phyloP scores from a whole-genome alignment of 1,140 invertebrate genomes.

The Chymomyza costata region DNA sequence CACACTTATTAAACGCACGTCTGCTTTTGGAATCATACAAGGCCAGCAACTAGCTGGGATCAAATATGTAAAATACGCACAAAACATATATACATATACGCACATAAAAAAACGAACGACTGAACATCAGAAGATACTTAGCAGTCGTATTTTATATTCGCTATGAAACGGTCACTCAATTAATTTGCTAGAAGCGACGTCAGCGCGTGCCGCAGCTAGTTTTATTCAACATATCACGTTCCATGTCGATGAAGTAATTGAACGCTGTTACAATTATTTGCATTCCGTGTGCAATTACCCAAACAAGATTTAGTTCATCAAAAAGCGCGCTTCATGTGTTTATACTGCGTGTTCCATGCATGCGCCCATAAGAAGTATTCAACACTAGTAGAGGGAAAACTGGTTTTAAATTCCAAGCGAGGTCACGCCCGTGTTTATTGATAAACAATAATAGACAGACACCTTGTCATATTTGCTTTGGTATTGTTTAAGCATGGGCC shows the following conservation, averaged over 20 bases:
- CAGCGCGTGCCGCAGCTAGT: not conserved
- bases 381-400: no score
- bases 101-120: not conserved
- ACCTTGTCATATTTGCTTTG: no score
- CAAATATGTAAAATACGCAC: slow-evolving; percentile 24
- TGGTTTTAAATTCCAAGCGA: no score
- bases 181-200: not conserved
- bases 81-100: not conserved
- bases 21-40: slow-evolving; percentile 25
- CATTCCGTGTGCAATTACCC: slow-evolving; percentile 10
- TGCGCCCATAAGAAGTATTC: not conserved
- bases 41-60: slow-evolving; percentile 26
- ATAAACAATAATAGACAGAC: not conserved
- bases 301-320: slow-evolving; percentile 16
- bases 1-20: slow-evolving; percentile 42
- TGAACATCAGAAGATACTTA: not conserved
- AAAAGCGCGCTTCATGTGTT: no score
- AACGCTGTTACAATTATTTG: slow-evolving; percentile 35
- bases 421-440: slow-evolving; percentile 5
- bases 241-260: slow-evolving; percentile 16
- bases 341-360: no score
- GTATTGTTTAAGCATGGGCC: slow-evolving; percentile 42
- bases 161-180: not conserved
- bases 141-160: not conserved
- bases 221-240: no score